These are phyloP conservation scores for Cryptocheilus praepositus DNA, from an alignment of 2,888 invertebrate species.

Conservation along the genomic window DNA sequence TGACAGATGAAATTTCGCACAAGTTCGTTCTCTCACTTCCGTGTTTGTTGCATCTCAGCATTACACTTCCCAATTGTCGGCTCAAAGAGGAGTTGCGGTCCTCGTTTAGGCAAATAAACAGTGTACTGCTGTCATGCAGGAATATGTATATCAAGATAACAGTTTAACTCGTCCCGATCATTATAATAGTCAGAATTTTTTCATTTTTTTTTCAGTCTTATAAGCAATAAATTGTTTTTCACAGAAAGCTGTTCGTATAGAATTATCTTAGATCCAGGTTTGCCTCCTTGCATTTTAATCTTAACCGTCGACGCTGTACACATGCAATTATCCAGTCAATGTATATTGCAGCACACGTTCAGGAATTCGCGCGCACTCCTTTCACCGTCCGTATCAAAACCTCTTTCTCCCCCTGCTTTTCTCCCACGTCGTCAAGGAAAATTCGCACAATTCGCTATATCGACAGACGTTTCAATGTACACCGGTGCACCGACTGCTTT, in stretches of 20 bases:
- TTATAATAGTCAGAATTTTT: constrained; percentile 48
- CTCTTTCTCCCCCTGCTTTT: too few species aligned
- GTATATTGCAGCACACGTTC: constrained; percentile 42
- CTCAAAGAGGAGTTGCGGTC: constrained; percentile 31
- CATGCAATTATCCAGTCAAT: constrained; percentile 38
- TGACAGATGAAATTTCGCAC: too few species aligned
- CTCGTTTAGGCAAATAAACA: constrained; percentile 47
- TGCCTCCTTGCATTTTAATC: constrained; percentile 22
- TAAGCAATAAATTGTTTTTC: constrained; percentile 49
- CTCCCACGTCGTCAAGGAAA: constrained; percentile 19
- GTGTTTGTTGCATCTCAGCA: background rate
- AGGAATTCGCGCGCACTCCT: constrained; percentile 28
- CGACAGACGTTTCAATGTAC: background rate
- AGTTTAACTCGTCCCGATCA: constrained; percentile 36
- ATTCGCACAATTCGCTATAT: constrained; percentile 35
- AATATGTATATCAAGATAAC: constrained; percentile 40
- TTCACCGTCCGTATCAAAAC: too few species aligned
- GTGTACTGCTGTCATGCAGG: constrained; percentile 34
- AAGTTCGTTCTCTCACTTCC: too few species aligned
- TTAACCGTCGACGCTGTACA: constrained; percentile 39
- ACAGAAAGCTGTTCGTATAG: constrained; percentile 44
- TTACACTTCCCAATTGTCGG: constrained; percentile 5
- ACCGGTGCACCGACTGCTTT: constrained; percentile 11
- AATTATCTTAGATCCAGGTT: constrained; percentile 17
- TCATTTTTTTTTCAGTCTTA: constrained; percentile 52